phyloP scores from a whole-genome alignment of 2,113 vertebrate species.

The Trinectes maculatus region DNA sequence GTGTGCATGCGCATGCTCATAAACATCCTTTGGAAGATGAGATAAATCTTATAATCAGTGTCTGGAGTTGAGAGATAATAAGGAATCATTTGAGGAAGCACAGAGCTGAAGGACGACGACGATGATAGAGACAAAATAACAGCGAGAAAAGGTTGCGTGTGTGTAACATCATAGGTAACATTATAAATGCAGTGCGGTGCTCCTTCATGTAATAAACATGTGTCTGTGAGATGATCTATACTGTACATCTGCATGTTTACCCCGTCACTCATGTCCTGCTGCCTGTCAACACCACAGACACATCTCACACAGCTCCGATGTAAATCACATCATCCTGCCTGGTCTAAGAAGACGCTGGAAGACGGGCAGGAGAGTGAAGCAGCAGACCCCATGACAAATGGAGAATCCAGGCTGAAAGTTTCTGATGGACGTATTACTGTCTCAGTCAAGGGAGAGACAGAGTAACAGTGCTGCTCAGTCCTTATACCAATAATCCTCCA shows the following conservation, averaged over 20 bases:
- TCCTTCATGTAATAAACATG: background rate
- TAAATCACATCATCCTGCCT: slow-evolving; percentile 22
- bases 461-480: background rate
- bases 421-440: background rate
- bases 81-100: background rate
- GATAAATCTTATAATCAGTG: background rate
- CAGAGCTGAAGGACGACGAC: too few species aligned
- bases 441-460: background rate
- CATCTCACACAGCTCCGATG: background rate
- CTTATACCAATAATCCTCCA: background rate
- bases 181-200: background rate
- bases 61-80: background rate
- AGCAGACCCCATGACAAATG: background rate
- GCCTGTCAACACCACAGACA: slow-evolving; percentile 26
- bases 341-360: slow-evolving; percentile 4
- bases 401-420: background rate
- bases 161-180: too few species aligned
- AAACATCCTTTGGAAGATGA: slow-evolving; percentile 7
- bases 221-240: background rate
- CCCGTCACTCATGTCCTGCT: background rate
- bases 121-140: background rate
- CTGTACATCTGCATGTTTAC: background rate
- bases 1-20: background rate
- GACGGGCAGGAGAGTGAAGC: background rate
- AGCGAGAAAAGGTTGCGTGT: too few species aligned